Evolutionary conservation across 2,113 vertebrate genomes (phyloP).

Genomic region (Myiozetetes cayanensis): DNA sequence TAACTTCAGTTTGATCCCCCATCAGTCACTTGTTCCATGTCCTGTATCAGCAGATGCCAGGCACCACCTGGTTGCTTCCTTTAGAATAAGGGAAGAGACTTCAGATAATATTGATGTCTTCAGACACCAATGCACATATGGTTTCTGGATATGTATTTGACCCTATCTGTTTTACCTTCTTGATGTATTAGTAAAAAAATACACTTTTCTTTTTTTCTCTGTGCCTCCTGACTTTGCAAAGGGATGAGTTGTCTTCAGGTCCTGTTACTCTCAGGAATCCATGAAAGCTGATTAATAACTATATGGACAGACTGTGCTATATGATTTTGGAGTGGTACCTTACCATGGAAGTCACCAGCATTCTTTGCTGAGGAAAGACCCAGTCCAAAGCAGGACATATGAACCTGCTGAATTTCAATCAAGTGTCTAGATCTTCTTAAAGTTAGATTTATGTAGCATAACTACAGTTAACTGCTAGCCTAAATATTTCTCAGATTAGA

Average conservation of each 20-base stretch:
- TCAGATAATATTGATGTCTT: not conserved
- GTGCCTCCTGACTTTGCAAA: not conserved
- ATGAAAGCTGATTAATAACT: not conserved
- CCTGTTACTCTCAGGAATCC: not conserved
- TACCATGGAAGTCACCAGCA: not conserved
- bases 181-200: not conserved
- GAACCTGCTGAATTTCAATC: not conserved
- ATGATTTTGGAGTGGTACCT: not conserved
- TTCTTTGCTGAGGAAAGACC: not conserved
- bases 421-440: not conserved
- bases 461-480: not conserved
- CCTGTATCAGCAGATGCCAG: not conserved
- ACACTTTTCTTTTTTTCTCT: not conserved
- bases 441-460: not conserved
- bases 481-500: not conserved
- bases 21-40: not conserved
- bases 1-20: not conserved
- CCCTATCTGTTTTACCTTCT: not conserved
- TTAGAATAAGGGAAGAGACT: not conserved
- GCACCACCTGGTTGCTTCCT: not conserved
- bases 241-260: not conserved
- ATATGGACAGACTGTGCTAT: not conserved
- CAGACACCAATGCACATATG: not conserved
- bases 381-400: not conserved
- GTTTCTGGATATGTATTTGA: not conserved